Evolutionary conservation across 2,113 vertebrate species (phyloP), one percentile per base, ranked within the genome.

Genomic region (Pollimyrus isidori): DNA sequence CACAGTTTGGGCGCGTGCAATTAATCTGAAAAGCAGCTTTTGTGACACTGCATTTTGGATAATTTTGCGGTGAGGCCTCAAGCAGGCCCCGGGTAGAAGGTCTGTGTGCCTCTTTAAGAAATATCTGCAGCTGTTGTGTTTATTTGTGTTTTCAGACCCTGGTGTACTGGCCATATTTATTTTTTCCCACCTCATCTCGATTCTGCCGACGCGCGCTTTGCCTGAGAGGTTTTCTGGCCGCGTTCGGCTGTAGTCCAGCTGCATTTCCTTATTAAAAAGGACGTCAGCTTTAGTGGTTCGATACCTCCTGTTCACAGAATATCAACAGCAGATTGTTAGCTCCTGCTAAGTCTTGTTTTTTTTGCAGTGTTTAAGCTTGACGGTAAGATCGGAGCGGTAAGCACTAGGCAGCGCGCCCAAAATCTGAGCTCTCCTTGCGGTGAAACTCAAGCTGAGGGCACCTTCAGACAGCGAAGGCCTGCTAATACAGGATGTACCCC

Each of bases 61-160:
- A 42, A 46, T 83, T 48, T 48, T 84, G 35, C 76, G 45, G 5
- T 82, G 39, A 82, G 7, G 23, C 82, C 21, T 23, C 23, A n/a
- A 48, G 82, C 15, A 45, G 82, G 39, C 45, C 23, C 21, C 39
- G n/a, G 76, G 6, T 82, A 19, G 39, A 21, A 19, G 48, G 45
- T 48, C 23, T 48, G 45, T 84, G 45, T 84, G 21, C 10, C 39
- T 84, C 42, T 21, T 83, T 83, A 83, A 83, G 45, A 48, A 83
- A 83, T 46, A 13, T 89, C 88, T 88, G 90, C 82, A 46, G 91
- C 89, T 90, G 89, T 91, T 90, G 88, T 83, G 80, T 86, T 89
- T 87, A 90, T 39, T 93, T 89, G 35, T 87, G 89, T 53, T 88
- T 88, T 91, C 83, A 90, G 91, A 89, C 90, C 83, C 48, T 2